Percentiles rank a stretch among this genome's conserved stretches.
phyloP scores from a whole-genome alignment of 2,888 invertebrate species.

The Stenoptilia bipunctidactyla region DNA sequence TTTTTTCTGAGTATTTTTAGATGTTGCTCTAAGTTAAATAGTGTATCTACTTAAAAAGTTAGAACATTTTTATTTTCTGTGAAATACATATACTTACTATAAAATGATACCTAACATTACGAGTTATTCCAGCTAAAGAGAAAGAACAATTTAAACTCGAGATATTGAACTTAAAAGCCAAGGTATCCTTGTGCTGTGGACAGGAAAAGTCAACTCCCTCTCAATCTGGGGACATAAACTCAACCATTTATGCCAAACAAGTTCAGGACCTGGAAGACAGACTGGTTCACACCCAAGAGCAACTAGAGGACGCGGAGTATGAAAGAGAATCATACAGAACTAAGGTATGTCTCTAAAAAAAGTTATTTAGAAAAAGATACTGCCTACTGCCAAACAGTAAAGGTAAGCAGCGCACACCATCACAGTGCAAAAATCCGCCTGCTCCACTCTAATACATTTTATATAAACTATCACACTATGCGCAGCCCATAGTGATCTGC shows the following conservation, averaged over 20 bases:
- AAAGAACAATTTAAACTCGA: constrained; percentile 52
- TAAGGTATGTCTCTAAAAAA: constrained; percentile 48
- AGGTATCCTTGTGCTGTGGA: constrained; percentile 44
- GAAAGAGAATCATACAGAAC: constrained; percentile 61
- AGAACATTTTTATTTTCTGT: no score
- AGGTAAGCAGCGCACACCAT: no score
- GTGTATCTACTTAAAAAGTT: no score
- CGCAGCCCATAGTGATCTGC: no score
- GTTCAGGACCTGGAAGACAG: constrained; percentile 65
- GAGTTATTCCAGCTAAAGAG: constrained; percentile 39
- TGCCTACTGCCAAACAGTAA: no score
- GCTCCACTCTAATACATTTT: neutral
- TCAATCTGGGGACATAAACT: constrained; percentile 23
- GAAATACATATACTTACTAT: constrained; percentile 16
- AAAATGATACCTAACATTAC: constrained; percentile 5
- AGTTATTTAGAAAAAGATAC: no score
- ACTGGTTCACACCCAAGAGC: constrained; percentile 56
- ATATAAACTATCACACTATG: no score
- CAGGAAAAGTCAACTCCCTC: constrained; percentile 26
- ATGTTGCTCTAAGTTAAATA: constrained; percentile 3
- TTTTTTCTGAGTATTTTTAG: neutral
- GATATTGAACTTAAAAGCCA: constrained; percentile 42
- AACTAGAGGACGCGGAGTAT: constrained; percentile 60
- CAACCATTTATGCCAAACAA: constrained; percentile 42
- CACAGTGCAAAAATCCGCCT: neutral